Evolutionary conservation across 2,888 invertebrate species (phyloP).

Genomic region (Incurvaria masculella): DNA sequence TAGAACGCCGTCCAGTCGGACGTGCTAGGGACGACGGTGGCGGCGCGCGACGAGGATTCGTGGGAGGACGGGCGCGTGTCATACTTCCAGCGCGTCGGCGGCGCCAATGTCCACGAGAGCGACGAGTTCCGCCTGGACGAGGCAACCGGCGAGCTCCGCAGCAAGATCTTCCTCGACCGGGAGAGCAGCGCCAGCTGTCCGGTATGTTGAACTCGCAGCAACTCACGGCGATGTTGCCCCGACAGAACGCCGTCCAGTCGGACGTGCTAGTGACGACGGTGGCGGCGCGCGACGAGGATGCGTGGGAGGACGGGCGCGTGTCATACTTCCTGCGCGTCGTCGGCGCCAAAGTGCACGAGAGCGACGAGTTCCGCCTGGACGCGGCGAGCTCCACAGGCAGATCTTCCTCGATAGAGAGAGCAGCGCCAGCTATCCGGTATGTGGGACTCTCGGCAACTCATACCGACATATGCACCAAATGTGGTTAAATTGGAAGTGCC

Average conservation of each 20-base stretch:
- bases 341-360: slow-evolving; percentile 73
- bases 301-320: slow-evolving; percentile 78
- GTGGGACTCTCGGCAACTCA: too few species aligned
- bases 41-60: slow-evolving; percentile 76
- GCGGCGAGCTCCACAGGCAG: slow-evolving; percentile 79
- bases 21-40: slow-evolving; percentile 75
- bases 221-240: too few species aligned
- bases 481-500: too few species aligned
- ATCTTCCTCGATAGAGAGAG: slow-evolving; percentile 75
- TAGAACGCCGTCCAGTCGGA: slow-evolving; percentile 72
- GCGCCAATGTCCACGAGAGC: slow-evolving; percentile 74
- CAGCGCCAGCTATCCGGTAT: slow-evolving; percentile 44
- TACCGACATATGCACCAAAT: too few species aligned
- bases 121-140: slow-evolving; percentile 77
- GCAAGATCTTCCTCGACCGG: slow-evolving; percentile 75
- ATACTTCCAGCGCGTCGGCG: slow-evolving; percentile 77
- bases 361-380: slow-evolving; percentile 79
- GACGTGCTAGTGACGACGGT: slow-evolving; percentile 78
- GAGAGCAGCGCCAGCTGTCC: slow-evolving; percentile 57
- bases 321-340: slow-evolving; percentile 80
- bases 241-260: slow-evolving; percentile 67
- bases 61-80: slow-evolving; percentile 82
- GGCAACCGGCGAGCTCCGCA: slow-evolving; percentile 75
- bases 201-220: slow-evolving; percentile 26
- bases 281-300: slow-evolving; percentile 77